Evolutionary conservation across 1,140 invertebrate genomes (phyloP).

Genomic region (Lepidurus arcticus): DNA sequence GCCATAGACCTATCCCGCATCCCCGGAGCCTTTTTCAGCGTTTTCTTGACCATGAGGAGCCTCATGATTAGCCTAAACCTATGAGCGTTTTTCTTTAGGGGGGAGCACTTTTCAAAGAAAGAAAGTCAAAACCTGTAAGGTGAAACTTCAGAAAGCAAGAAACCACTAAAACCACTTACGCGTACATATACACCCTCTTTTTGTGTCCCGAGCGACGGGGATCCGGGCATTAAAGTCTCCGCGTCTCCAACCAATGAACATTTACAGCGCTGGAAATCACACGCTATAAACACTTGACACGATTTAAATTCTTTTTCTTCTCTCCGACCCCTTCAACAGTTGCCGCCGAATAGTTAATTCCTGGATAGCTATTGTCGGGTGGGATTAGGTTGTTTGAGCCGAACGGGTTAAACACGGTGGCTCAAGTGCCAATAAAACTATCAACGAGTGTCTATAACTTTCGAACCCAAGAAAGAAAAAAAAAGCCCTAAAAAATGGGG

Average conservation of each 20-base stretch:
- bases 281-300: background rate
- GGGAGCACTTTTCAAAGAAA: too few species aligned
- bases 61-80: background rate
- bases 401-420: background rate
- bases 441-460: background rate
- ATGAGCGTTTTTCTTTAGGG: background rate
- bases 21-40: background rate
- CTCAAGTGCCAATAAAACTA: background rate
- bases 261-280: background rate
- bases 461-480: background rate
- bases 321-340: background rate
- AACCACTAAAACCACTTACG: too few species aligned
- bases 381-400: too few species aligned
- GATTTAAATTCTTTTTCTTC: background rate
- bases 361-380: background rate
- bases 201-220: too few species aligned
- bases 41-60: background rate
- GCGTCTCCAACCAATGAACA: background rate
- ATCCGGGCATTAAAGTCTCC: too few species aligned
- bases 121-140: too few species aligned
- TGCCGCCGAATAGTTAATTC: background rate
- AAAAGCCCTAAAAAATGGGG: background rate
- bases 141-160: too few species aligned
- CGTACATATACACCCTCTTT: too few species aligned
- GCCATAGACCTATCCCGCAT: constrained; percentile 6